phyloP scores from a whole-genome alignment of 1,140 invertebrate genomes.

The Sminthurinus signatus region DNA sequence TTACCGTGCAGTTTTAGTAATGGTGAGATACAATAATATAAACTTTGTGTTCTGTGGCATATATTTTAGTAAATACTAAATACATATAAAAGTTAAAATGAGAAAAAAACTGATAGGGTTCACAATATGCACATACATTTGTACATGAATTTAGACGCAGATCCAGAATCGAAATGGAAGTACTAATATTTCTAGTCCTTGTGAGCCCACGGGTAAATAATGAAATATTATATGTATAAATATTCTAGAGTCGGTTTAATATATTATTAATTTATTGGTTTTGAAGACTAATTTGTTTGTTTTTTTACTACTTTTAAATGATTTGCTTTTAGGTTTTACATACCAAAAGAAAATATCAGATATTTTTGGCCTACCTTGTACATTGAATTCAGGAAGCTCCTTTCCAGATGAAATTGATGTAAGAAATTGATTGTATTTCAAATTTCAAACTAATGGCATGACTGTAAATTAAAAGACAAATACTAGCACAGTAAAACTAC shows the following conservation, averaged over 20 bases:
- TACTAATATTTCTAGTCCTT: conserved; percentile 38
- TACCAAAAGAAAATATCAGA: conserved; percentile 26
- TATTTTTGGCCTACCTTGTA: conserved; percentile 44
- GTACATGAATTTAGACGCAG: background rate
- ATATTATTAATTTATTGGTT: too few species aligned
- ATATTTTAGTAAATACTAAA: background rate
- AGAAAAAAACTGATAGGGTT: background rate
- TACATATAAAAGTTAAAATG: background rate
- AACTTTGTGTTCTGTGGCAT: background rate
- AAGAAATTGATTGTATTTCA: too few species aligned
- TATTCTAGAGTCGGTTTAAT: too few species aligned
- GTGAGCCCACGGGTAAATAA: conserved; percentile 38
- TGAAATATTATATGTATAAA: too few species aligned
- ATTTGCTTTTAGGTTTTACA: conserved; percentile 28
- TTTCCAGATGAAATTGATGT: too few species aligned
- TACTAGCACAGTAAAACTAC: too few species aligned
- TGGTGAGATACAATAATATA: conserved; percentile 22
- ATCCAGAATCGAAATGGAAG: conserved; percentile 12
- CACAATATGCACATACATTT: too few species aligned
- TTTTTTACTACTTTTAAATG: too few species aligned
- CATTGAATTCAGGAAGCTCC: background rate
- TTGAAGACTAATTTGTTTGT: too few species aligned
- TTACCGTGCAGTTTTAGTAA: conserved; percentile 41
- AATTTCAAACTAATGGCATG: too few species aligned
- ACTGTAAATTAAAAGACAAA: too few species aligned